Evolutionary conservation across 2,888 invertebrate species (phyloP).

Genomic region (Sabatieria punctata): DNA sequence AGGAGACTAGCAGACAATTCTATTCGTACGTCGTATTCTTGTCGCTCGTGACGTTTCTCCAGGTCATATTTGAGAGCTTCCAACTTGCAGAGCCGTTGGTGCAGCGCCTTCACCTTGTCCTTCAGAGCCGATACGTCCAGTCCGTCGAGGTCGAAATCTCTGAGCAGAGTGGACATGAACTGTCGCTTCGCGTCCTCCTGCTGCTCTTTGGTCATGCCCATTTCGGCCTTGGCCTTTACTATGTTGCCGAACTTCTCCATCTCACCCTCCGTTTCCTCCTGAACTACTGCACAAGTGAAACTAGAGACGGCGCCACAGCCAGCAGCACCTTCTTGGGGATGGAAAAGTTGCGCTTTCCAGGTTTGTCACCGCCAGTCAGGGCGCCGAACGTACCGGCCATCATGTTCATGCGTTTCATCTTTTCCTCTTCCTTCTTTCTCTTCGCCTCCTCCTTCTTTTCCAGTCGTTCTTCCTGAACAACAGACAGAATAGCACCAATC

Average conservation of each 20-base stretch:
- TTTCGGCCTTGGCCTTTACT: constrained; percentile 77
- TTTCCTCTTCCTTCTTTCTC: constrained; percentile 30
- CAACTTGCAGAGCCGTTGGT: constrained; percentile 24
- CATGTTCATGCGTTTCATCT: constrained; percentile 27
- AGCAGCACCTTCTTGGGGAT: background rate
- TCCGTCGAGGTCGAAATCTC: constrained; percentile 65
- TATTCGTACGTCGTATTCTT: constrained; percentile 26
- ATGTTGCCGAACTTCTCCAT: constrained; percentile 46
- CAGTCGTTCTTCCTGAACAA: constrained; percentile 30
- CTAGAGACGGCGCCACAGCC: no score
- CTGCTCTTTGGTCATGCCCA: constrained; percentile 98
- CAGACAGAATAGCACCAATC: background rate
- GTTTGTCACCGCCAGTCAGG: background rate
- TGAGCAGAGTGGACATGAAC: constrained; percentile 53
- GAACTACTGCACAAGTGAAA: no score
- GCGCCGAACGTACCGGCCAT: constrained; percentile 20
- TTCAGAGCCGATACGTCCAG: constrained; percentile 44
- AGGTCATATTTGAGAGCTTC: constrained; percentile 28
- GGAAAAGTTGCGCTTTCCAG: background rate
- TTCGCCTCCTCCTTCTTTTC: constrained; percentile 31
- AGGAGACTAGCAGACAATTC: no score
- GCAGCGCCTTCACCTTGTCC: constrained; percentile 21
- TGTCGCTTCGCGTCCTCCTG: constrained; percentile 97
- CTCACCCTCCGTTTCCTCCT: no score
- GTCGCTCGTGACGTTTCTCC: constrained; percentile 28